These are phyloP conservation scores for Manis crassicaudata DNA, from an alignment of 2,797 vertebrate species.

Conservation along the genomic window DNA sequence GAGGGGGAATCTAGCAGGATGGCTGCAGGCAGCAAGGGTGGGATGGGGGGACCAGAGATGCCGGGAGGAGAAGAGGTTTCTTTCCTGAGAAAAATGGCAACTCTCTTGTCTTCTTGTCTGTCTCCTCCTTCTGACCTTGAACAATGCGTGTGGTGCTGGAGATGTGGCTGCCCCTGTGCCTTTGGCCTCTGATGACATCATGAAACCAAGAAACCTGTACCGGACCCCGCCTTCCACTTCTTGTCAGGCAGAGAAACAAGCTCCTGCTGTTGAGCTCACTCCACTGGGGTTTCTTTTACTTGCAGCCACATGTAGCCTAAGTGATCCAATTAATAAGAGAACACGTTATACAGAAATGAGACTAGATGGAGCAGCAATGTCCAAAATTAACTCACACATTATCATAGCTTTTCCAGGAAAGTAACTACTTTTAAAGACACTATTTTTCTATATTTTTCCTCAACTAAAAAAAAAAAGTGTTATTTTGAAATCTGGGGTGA, in stretches of 20 bases:
- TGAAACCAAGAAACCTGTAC: neutral
- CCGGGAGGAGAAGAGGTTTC: neutral
- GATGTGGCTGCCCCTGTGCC: accelerated
- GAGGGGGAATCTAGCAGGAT: accelerated
- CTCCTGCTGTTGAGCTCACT: neutral
- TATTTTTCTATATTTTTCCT: neutral
- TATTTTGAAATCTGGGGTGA: conserved; percentile 26
- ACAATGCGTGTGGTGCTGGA: neutral
- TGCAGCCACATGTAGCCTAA: neutral
- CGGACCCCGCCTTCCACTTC: neutral
- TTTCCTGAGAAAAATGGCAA: neutral
- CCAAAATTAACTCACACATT: neutral
- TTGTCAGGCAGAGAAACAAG: neutral
- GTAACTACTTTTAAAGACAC: neutral
- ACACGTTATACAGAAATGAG: neutral
- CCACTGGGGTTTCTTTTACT: neutral
- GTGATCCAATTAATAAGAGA: neutral
- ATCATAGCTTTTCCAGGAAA: neutral
- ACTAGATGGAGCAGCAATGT: neutral
- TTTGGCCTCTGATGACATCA: neutral
- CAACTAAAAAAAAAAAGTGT: neutral
- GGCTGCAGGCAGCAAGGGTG: accelerated
- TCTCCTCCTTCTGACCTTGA: neutral
- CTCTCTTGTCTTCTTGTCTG: neutral
- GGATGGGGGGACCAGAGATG: accelerated